phyloP scores from a whole-genome alignment of 2,113 vertebrate genomes.

The Strigops habroptila region DNA sequence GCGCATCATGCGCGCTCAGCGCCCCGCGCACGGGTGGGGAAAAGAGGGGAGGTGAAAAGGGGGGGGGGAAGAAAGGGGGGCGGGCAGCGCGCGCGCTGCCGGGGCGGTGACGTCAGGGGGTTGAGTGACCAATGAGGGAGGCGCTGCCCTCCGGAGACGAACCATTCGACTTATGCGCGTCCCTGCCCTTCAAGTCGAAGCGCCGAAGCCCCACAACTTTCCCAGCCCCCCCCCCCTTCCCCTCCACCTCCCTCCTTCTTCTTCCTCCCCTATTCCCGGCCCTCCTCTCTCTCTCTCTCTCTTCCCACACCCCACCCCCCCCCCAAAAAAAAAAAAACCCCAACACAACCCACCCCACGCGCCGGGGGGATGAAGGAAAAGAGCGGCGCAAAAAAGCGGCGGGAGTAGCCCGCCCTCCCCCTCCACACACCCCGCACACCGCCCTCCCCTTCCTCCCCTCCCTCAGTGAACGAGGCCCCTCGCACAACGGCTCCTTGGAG shows the following conservation, averaged over 20 bases:
- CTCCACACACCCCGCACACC: slow-evolving; percentile 12
- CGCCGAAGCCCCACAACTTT: slow-evolving; percentile 88
- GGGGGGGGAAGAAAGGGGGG: no score
- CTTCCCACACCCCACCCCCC: no score
- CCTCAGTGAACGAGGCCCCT: slow-evolving; percentile 50
- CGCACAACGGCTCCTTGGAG: slow-evolving; percentile 20
- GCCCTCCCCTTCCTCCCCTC: slow-evolving; percentile 36
- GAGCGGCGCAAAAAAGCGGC: neutral
- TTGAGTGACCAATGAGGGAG: slow-evolving; percentile 91
- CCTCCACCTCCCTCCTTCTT: neutral
- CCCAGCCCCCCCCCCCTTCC: no score
- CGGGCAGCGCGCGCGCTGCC: neutral
- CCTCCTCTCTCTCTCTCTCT: no score
- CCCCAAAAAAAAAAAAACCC: neutral
- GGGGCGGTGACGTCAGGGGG: slow-evolving; percentile 90
- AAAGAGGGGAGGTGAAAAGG: no score
- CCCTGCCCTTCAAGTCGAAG: slow-evolving; percentile 89
- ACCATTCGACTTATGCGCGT: slow-evolving; percentile 95
- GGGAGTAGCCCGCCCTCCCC: neutral
- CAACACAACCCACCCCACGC: neutral
- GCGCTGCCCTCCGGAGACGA: slow-evolving; percentile 97
- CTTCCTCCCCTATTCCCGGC: no score
- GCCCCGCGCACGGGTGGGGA: neutral
- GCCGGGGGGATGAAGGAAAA: slow-evolving; percentile 68
- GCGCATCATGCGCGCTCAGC: no score